Evolutionary conservation across 1,140 invertebrate genomes (phyloP), one percentile per base, ranked within the genome.

Genomic region (Drosophila kanapiae): DNA sequence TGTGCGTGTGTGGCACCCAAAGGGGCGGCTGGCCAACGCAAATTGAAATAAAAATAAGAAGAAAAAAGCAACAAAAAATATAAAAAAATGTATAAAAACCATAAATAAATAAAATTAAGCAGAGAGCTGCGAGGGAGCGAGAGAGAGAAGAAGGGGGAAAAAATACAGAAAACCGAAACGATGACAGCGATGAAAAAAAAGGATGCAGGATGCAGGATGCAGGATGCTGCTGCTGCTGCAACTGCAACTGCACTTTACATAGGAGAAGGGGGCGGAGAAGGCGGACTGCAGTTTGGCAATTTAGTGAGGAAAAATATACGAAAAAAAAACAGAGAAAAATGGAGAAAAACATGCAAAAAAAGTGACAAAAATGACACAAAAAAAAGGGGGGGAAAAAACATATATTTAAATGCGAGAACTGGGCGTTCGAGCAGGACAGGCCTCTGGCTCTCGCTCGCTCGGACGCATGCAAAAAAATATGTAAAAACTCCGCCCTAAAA

Each of bases 401-500:
- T 88, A 81, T 81, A 81, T 84, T 88, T 71, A 75, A 88, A 80
- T 83, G 78, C 37, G 61, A 62, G 47, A 49, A 23, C 23, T 48
- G 69, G 51, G 69, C 14, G 29, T 37, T 13, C 18, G 11, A 29
- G 35, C 10, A 35, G 49, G 78, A 74, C 62, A 48, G 47, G 72
- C n/a, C 18, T n/a, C 70, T 67, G 51, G 61, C 80, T 81, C 80
- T 84, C 84, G 70, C 83, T 90, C 85, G 64, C 54, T 54, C 78
- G 69, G 76, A 72, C 27, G 67, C 67, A 29, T 31, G 69, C 49
- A 84, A 75, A 91, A 91, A 92, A 91, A 88, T 86, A 70, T 80
- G 85, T 76, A 91, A 92, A 92, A 91, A 92, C 87, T 88, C 91
- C 91, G 86, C 86, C 91, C 91, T 80, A 85, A 92, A 92, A 82